These are phyloP conservation scores for Chaetophractus vellerosus DNA, from an alignment of 2,797 vertebrate species.

Conservation along the genomic window DNA sequence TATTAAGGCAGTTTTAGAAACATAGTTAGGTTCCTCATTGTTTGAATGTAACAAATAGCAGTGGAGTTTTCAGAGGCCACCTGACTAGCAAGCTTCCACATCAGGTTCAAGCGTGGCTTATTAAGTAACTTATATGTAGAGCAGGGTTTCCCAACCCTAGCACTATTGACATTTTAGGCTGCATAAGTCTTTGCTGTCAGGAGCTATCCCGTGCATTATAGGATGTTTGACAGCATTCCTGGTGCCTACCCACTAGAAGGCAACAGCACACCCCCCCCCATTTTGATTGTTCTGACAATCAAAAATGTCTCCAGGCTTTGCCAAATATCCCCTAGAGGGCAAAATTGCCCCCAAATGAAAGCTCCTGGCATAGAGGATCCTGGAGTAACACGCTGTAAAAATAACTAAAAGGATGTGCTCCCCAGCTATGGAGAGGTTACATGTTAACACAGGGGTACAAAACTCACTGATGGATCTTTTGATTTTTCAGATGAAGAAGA, in stretches of 20 bases:
- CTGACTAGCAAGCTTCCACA: not conserved
- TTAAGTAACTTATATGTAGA: not conserved
- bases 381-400: conserved; percentile 18
- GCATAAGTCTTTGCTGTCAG: not conserved
- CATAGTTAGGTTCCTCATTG: not conserved
- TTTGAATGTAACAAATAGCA: not conserved
- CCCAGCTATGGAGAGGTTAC: not conserved
- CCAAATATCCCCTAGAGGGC: not conserved
- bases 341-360: not conserved
- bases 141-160: not conserved
- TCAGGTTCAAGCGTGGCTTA: not conserved
- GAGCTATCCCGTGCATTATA: not conserved
- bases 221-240: not conserved
- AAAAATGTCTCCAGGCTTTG: not conserved
- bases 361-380: not conserved
- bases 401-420: not conserved
- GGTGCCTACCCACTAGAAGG: not conserved
- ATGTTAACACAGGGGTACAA: not conserved
- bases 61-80: not conserved
- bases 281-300: not conserved
- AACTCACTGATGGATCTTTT: not conserved
- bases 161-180: not conserved
- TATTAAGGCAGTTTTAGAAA: not conserved
- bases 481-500: conserved; percentile 21
- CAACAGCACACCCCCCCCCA: not conserved